phyloP scores from a whole-genome alignment of 2,113 vertebrate species.

The Abramis brama region DNA sequence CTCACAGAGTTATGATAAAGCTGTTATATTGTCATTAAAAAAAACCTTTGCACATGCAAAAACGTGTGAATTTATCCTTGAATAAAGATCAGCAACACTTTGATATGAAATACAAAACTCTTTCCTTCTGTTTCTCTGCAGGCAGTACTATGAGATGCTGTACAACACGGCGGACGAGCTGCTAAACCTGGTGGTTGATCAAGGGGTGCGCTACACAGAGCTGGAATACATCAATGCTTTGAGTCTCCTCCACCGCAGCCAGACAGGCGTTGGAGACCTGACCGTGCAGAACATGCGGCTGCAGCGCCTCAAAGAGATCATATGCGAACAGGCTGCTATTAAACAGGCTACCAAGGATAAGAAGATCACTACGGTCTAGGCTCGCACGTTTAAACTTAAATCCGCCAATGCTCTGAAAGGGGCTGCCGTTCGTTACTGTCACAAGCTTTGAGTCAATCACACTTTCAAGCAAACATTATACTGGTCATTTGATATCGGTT shows the following conservation, averaged over 20 bases:
- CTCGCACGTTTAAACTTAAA: background rate
- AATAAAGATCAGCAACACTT: background rate
- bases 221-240: slow-evolving; percentile 97
- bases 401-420: background rate
- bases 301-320: slow-evolving; percentile 96
- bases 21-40: too few relatives aligned
- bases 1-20: too few relatives aligned
- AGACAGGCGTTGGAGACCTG: slow-evolving; percentile 95
- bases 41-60: background rate
- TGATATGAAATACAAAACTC: background rate
- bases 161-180: slow-evolving; percentile 97
- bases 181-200: slow-evolving; percentile 96
- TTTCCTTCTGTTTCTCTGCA: slow-evolving; percentile 41
- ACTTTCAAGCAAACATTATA: background rate
- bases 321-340: slow-evolving; percentile 97
- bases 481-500: background rate
- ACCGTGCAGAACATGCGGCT: slow-evolving; percentile 91
- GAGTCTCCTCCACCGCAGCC: slow-evolving; percentile 93
- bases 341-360: slow-evolving; percentile 99
- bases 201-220: slow-evolving; percentile 97
- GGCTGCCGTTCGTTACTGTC: background rate
- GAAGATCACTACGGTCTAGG: slow-evolving; percentile 95
- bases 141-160: slow-evolving; percentile 99
- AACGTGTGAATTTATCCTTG: background rate
- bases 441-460: background rate